These are phyloP conservation scores for Dicyrtomina minuta DNA, from an alignment of 2,888 invertebrate genomes.

Conservation along the genomic window DNA sequence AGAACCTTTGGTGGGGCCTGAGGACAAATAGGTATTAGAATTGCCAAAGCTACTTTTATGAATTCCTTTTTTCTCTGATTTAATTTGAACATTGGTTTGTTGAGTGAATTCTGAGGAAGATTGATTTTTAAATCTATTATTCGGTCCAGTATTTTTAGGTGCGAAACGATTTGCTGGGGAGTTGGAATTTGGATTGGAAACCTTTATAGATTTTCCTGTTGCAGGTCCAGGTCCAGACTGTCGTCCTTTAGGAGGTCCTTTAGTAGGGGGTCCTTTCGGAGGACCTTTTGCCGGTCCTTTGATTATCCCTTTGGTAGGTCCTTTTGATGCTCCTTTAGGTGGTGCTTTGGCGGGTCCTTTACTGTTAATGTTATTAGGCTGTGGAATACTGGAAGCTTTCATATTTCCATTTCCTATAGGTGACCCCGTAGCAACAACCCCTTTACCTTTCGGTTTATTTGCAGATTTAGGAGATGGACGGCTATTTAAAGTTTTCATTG, in stretches of 20 bases:
- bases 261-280: constrained; percentile 8
- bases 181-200: not conserved
- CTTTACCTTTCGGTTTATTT: not conserved
- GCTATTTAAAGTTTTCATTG: not conserved
- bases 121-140: constrained; percentile 10
- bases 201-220: not conserved
- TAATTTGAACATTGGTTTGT: constrained; percentile 37
- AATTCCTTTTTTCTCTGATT: constrained; percentile 26
- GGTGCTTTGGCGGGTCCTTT: not conserved
- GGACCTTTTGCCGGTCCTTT: not conserved
- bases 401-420: constrained; percentile 6
- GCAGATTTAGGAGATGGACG: constrained; percentile 1
- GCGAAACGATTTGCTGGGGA: constrained; percentile 1
- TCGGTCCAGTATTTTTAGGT: constrained; percentile 4
- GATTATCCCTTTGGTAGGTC: constrained; percentile 7
- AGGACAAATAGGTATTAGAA: too few relatives aligned
- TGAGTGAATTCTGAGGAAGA: constrained; percentile 33
- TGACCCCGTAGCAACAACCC: not conserved
- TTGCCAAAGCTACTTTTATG: too few relatives aligned
- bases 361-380: not conserved
- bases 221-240: not conserved
- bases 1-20: too few relatives aligned
- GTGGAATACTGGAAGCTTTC: not conserved
- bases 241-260: constrained; percentile 5
- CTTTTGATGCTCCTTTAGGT: not conserved